These are phyloP conservation scores for Pentalonia nigronervosa DNA, from an alignment of 1,140 invertebrate species.

Conservation along the genomic window DNA sequence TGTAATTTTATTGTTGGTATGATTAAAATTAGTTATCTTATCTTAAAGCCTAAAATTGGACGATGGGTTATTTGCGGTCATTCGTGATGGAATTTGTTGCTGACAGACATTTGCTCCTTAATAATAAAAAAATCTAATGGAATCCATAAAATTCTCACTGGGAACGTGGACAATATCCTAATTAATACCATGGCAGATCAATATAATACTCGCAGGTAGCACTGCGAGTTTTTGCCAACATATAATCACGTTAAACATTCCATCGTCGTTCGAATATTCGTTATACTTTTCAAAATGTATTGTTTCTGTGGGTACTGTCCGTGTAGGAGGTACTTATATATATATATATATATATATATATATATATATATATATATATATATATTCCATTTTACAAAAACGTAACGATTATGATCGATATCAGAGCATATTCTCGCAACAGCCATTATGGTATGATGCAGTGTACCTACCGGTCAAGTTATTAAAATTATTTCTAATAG, in stretches of 20 bases:
- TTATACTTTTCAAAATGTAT: background rate
- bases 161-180: too few species aligned
- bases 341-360: too few species aligned
- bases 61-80: too few species aligned
- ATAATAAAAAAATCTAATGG: too few species aligned
- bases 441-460: background rate
- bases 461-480: background rate
- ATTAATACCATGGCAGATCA: too few species aligned
- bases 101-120: too few species aligned
- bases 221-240: background rate
- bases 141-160: too few species aligned
- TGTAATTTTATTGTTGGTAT: background rate
- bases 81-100: too few species aligned
- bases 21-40: too few species aligned
- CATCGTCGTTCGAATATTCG: background rate
- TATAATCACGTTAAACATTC: background rate
- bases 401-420: background rate
- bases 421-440: background rate
- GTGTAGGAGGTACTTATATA: too few species aligned
- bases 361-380: too few species aligned
- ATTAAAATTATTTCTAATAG: background rate
- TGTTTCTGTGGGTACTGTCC: background rate
- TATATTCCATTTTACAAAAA: background rate
- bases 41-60: too few species aligned
- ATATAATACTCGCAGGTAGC: background rate